Base-by-base conservation (phyloP, 2,888 invertebrate species). In the Ophonus ardosiacus region DNA sequence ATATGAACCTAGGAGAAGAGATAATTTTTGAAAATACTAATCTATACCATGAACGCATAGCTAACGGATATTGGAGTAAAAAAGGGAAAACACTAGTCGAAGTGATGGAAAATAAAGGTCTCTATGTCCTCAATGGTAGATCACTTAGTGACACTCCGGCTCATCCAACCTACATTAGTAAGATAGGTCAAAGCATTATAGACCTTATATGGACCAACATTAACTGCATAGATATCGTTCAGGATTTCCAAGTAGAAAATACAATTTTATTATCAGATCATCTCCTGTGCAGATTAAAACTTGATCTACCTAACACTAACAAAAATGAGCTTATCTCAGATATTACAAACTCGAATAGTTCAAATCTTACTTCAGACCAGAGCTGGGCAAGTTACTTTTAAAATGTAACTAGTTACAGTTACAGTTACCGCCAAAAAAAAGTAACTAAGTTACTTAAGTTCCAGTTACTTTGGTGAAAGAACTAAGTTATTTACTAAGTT, bases 251-350 rank as follows among this genome's bases (percentile, higher is more conserved):
- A 57, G 86, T 85, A 15, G 56, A 74, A 17, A 17, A 68, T 43
- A 63, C 43, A n/a, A 63, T 81, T 7, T 24, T 57, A 51, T 43
- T 86, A 17, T 81, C 84, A 15, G 86, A 86, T 59, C 84, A 86
- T 21, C 7, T 61, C 7, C 13, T 61, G 8, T 61, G 61, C 17
- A 61, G 10, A 21, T 21, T 63, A 21, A 21, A 63, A 63, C 0
- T 63, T 8, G 61, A 63, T 15, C 17, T 57, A 57, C 15, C 57
- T 17, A 57, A 57, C 7, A 0, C 8, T n/a, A n/a, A 57, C 1
- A 6, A 57, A n/a, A 17, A 57, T 57, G 57, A 57, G 0, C 57
- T n/a, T 21, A n/a, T 59, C 61, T 1, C 15, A 17, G 57, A 57
- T 57, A 57, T 15, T 21, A 1, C 61, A 17, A 63, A 63, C 21